Evolutionary conservation across 2,113 vertebrate species (phyloP).

Genomic region (Tretioscincus oriximinensis): DNA sequence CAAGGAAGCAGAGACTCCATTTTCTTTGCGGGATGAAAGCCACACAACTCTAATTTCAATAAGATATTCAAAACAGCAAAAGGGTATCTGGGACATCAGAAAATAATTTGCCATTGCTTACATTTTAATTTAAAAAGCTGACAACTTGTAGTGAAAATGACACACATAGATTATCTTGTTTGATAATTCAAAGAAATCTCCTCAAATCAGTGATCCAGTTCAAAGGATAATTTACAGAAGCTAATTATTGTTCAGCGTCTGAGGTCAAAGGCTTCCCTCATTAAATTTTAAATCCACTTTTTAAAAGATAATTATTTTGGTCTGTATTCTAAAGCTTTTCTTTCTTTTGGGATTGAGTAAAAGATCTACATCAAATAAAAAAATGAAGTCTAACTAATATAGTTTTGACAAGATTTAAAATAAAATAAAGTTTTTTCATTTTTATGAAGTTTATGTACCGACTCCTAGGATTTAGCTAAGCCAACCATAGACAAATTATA

Average conservation of each 20-base stretch:
- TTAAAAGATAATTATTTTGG: background rate
- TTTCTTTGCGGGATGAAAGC: background rate
- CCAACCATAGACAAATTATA: slow-evolving; percentile 15
- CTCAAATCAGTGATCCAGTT: background rate
- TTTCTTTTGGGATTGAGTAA: background rate
- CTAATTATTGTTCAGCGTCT: background rate
- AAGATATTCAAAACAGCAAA: background rate
- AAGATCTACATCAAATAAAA: background rate
- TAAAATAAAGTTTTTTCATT: background rate
- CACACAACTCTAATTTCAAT: slow-evolving; percentile 26
- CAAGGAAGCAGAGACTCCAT: background rate
- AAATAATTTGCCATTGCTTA: slow-evolving; percentile 1
- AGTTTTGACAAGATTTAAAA: background rate
- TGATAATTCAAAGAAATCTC: background rate
- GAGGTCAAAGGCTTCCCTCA: background rate
- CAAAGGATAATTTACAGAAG: background rate
- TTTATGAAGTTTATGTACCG: slow-evolving; percentile 23
- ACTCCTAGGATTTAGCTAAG: slow-evolving; percentile 14
- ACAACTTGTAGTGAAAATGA: slow-evolving; percentile 24
- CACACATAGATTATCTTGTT: background rate
- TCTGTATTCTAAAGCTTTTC: background rate
- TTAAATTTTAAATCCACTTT: background rate
- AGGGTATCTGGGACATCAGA: background rate
- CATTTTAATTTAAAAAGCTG: background rate
- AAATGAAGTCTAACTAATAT: slow-evolving; percentile 11